phyloP scores from a whole-genome alignment of 2,113 vertebrate species.

The Passer montanus region DNA sequence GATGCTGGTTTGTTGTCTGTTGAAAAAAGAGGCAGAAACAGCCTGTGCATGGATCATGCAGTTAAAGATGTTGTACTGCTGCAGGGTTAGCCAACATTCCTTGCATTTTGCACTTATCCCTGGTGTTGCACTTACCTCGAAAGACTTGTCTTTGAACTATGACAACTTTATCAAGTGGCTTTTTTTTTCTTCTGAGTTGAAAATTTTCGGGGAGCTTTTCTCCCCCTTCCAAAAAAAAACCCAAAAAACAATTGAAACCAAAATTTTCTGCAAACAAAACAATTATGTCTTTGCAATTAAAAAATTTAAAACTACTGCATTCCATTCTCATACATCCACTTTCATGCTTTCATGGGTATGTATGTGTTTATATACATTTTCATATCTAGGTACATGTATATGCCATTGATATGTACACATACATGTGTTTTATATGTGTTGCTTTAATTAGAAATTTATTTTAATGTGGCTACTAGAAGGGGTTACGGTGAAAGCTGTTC shows the following conservation, averaged over 20 bases:
- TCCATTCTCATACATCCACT: not conserved
- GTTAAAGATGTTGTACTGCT: not conserved
- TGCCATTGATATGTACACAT: not conserved
- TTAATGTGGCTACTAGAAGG: not conserved
- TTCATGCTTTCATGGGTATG: not conserved
- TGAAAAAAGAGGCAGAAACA: not conserved
- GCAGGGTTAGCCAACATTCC: not conserved
- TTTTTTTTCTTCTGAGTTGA: not conserved
- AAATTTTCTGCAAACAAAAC: not conserved
- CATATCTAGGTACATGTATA: too few species aligned
- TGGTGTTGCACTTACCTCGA: not conserved
- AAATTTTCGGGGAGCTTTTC: rapidly evolving
- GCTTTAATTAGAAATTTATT: not conserved
- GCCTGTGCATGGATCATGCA: not conserved
- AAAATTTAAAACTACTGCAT: not conserved
- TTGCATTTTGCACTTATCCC: not conserved
- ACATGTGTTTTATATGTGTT: not conserved
- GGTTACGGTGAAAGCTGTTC: not conserved
- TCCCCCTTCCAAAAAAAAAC: too few species aligned
- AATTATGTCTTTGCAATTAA: not conserved
- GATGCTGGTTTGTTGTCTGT: not conserved
- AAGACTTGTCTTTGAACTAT: not conserved
- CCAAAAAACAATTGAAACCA: not conserved
- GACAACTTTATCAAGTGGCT: not conserved
- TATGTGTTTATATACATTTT: not conserved